phyloP scores from a whole-genome alignment of 1,140 invertebrate genomes.

The Cherax quadricarinatus region DNA sequence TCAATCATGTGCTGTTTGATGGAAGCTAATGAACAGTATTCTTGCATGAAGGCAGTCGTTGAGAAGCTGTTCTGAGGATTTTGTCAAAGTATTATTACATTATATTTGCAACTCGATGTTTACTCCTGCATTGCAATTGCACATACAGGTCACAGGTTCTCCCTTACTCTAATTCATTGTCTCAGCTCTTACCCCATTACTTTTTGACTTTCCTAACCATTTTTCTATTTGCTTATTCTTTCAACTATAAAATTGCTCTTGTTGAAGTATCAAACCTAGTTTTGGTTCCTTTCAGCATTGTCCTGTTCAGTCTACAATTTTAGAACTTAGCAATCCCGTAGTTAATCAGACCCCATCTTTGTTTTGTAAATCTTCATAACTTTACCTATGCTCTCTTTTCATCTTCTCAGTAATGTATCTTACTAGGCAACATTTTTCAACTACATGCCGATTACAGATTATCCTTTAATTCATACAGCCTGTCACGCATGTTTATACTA shows the following conservation, averaged over 20 bases:
- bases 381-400: too few species aligned
- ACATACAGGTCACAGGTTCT: slow-evolving; percentile 10
- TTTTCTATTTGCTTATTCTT: background rate
- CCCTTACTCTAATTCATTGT: background rate
- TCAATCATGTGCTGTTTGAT: slow-evolving; percentile 43
- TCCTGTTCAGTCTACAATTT: background rate
- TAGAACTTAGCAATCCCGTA: background rate
- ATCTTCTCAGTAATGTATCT: background rate
- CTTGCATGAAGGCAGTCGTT: slow-evolving; percentile 49
- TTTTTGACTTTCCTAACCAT: slow-evolving; percentile 3
- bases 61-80: slow-evolving; percentile 49
- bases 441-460: background rate
- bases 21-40: slow-evolving; percentile 41
- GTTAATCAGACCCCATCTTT: background rate
- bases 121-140: slow-evolving; percentile 46
- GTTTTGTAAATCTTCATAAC: background rate
- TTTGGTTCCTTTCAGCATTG: background rate
- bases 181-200: background rate
- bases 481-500: background rate
- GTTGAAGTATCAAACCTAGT: background rate
- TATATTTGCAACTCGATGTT: slow-evolving; percentile 47
- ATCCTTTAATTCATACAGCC: background rate
- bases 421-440: background rate
- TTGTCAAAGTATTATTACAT: slow-evolving; percentile 41
- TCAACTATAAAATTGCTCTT: background rate